Base-by-base conservation (phyloP, 1,140 invertebrate genomes). In the Leptinotarsa undecemlineata region DNA sequence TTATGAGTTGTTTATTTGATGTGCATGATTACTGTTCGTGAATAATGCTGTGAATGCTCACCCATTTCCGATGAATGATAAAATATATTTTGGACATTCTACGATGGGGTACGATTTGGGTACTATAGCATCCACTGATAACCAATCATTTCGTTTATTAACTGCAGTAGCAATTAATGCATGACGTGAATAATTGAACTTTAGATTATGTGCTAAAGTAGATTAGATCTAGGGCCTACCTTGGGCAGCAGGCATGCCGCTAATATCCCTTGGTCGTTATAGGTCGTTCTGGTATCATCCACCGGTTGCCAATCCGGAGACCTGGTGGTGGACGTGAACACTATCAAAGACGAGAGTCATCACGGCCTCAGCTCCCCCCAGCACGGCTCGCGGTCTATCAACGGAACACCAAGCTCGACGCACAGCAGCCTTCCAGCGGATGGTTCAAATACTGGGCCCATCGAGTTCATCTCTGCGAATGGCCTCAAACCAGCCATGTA, bases 391-490 rank as follows among this genome's bases (percentile, higher is more conserved):
- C 80, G 87, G 61, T 87, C 86, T 20, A 85, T 87, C 75, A 87
- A 86, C 84, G 87, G 85, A 33, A 86, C 85, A 47, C 86, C 86
- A 23, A 86, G 86, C 14, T 86, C 86, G 42, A 85, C 85, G 26
- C 86, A 86, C 73, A 86, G 86, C 74, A 87, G 86, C 67, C 80
- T 86, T 42, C 83, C 86, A 78, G 83, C 85, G 68, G 83, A 83
- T 79, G 86, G 86, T 74, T 84, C 84, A 78, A 81, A 69, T 74
- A 81, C 80, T 42, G 82, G 82, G 33, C 84, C 84, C 48, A 83
- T 87, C 48, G 86, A 87, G 75, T 83, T 90, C 62, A 90, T 89
- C 78, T 88, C 88, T 66, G 87, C 88, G 74, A 88, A 84, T 77
- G 84, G 86, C 72, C 87, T 86, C 84, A 90, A 84, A 79, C 86